phyloP scores from a whole-genome alignment of 2,113 vertebrate species.

The Baryphthengus martii region DNA sequence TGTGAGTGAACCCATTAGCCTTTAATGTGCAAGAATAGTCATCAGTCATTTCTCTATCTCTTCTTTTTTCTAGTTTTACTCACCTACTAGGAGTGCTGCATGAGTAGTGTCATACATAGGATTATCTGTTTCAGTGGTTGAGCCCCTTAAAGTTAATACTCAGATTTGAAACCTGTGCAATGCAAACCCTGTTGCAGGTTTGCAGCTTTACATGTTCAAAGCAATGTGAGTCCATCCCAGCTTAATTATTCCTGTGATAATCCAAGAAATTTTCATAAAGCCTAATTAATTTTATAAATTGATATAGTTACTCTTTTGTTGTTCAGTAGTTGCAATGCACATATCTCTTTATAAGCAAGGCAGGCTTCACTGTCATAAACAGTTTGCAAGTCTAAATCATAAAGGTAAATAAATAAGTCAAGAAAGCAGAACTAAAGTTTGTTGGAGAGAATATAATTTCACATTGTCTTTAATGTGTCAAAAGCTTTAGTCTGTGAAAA shows the following conservation, averaged over 20 bases:
- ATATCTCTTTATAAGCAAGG: neutral
- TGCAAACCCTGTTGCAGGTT: neutral
- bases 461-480: neutral
- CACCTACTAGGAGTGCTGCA: rapidly evolving
- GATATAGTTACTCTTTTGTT: neutral
- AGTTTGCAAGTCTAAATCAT: neutral
- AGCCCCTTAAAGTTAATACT: neutral
- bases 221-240: neutral
- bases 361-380: neutral
- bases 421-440: neutral
- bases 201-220: neutral
- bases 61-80: neutral
- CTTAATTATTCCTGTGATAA: neutral
- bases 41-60: neutral
- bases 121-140: neutral
- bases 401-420: neutral
- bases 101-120: neutral
- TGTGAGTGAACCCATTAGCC: neutral
- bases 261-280: neutral
- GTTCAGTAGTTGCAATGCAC: neutral
- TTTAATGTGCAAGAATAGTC: neutral
- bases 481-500: neutral
- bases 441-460: neutral
- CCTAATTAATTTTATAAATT: neutral
- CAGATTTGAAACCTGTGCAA: neutral